These are phyloP conservation scores for Ariolimax columbianus DNA, from an alignment of 2,888 invertebrate species.

Conservation along the genomic window DNA sequence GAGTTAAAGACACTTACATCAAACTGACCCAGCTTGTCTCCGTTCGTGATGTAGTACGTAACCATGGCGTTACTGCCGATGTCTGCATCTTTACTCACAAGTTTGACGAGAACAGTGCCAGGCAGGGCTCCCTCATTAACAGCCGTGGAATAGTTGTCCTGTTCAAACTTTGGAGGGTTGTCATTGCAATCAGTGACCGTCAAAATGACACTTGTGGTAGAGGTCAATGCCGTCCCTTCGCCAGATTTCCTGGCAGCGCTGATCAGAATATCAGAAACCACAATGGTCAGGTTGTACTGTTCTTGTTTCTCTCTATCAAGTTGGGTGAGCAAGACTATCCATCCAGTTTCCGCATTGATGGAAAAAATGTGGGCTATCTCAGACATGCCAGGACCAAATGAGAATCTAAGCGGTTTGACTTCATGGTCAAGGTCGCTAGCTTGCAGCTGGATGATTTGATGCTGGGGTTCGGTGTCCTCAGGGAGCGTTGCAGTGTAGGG, in stretches of 20 bases:
- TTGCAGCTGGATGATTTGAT: conserved; percentile 77
- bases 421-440: conserved; percentile 83
- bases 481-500: conserved; percentile 88
- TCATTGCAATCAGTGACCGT: conserved; percentile 94
- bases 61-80: conserved; percentile 81
- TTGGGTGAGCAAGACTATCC: conserved; percentile 87
- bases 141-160: conserved; percentile 81
- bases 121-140: conserved; percentile 89
- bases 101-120: conserved; percentile 85
- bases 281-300: conserved; percentile 87
- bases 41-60: conserved; percentile 89
- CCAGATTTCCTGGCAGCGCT: conserved; percentile 38
- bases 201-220: conserved; percentile 87
- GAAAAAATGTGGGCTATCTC: conserved; percentile 85
- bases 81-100: conserved; percentile 71
- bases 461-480: conserved; percentile 83
- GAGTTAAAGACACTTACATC: conserved; percentile 80
- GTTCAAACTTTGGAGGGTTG: conserved; percentile 89
- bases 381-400: conserved; percentile 83
- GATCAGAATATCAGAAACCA: conserved; percentile 81
- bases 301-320: conserved; percentile 90
- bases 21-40: conserved; percentile 91
- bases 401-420: conserved; percentile 88
- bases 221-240: conserved; percentile 38
- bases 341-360: conserved; percentile 91